Percentiles rank a stretch among this genome's conserved stretches.
phyloP scores from a whole-genome alignment of 2,113 vertebrate genomes.

The Dipodomys merriami region DNA sequence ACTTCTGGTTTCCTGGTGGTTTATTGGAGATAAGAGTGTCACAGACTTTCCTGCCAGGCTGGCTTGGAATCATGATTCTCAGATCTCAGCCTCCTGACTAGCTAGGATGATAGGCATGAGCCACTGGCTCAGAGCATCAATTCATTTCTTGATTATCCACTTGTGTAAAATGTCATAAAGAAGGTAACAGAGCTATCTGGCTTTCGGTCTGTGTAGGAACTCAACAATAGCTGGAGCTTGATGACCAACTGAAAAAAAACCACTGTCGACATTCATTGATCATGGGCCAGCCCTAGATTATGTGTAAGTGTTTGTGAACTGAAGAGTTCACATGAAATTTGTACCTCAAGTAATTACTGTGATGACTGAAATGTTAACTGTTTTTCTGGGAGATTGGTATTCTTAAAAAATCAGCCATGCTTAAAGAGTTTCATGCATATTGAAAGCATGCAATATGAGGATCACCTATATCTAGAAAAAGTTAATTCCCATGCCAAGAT shows the following conservation, averaged over 20 bases:
- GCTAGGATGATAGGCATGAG: too few relatives aligned
- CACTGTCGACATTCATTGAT: too few relatives aligned
- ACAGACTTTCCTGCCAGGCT: too few relatives aligned
- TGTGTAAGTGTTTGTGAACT: not conserved
- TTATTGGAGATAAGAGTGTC: too few relatives aligned
- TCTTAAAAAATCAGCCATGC: slow-evolving; percentile 7
- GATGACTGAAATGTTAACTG: not conserved
- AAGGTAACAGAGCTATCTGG: not conserved
- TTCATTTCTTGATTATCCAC: not conserved
- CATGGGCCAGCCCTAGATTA: not conserved
- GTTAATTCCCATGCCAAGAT: slow-evolving; percentile 69
- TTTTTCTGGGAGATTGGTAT: not conserved
- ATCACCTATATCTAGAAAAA: slow-evolving; percentile 49
- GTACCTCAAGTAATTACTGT: not conserved
- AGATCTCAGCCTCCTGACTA: too few relatives aligned
- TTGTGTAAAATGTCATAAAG: not conserved
- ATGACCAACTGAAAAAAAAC: not conserved
- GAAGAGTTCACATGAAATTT: not conserved
- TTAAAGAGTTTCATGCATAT: not conserved
- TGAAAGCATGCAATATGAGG: not conserved
- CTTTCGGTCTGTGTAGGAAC: not conserved
- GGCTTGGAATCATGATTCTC: too few relatives aligned
- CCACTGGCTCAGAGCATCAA: too few relatives aligned
- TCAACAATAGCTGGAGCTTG: not conserved
- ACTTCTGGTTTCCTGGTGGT: too few relatives aligned